Evolutionary conservation across 2,113 vertebrate species (phyloP).

Genomic region (Desmodus rotundus): DNA sequence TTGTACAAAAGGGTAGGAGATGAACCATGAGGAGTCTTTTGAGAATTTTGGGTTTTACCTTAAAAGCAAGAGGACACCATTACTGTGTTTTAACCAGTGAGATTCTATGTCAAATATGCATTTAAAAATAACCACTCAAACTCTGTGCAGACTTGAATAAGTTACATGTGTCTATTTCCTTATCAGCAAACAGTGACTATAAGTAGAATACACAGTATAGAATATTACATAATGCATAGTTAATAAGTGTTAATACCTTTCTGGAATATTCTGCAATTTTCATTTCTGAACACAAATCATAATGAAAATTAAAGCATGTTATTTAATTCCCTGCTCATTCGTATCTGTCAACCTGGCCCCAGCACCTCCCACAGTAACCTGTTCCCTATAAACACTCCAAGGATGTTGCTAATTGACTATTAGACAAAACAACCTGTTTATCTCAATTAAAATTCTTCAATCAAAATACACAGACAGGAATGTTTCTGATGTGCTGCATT

Average conservation of each 20-base stretch:
- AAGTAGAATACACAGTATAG: neutral
- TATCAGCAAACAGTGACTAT: neutral
- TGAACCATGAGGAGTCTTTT: neutral
- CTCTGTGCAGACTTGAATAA: neutral
- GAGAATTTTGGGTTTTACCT: neutral
- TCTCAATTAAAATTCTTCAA: conserved; percentile 51
- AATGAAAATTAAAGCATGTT: neutral
- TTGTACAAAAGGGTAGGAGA: neutral
- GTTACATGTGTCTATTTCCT: neutral
- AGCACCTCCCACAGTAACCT: neutral
- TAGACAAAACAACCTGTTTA: conserved; percentile 42
- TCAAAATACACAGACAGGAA: conserved; percentile 29
- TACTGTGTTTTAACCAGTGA: neutral
- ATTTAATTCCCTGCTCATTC: neutral
- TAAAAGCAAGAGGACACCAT: neutral
- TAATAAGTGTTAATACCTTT: neutral
- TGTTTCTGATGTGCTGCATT: conserved; percentile 17
- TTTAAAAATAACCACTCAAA: neutral
- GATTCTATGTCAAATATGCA: neutral
- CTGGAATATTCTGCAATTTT: neutral
- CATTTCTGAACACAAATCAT: neutral
- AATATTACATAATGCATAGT: neutral
- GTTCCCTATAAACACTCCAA: neutral
- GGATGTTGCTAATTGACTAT: neutral
- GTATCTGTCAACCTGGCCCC: too few relatives aligned